Evolutionary conservation across 1,140 invertebrate species (phyloP), one percentile per base, ranked within the genome.

Genomic region (Orchestia grillus): DNA sequence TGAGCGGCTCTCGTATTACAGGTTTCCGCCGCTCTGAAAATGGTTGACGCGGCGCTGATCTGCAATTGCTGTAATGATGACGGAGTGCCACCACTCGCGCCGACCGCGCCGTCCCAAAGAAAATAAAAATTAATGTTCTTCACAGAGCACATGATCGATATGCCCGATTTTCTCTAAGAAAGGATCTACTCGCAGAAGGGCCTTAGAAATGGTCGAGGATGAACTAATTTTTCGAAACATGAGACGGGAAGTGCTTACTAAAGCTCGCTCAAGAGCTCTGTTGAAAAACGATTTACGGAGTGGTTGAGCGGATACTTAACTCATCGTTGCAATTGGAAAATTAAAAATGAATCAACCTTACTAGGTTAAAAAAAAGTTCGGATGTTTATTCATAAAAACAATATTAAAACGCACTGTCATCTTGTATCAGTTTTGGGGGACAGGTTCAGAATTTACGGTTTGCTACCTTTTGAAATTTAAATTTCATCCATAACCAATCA

Each of bases 21-120:
- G 62, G 43, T 90, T 43, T 90, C 43, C 43, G 88, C 88, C 88
- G 4, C 88, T 41, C 43, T 4, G 88, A 90, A 90, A 90, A 90
- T 90, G 88, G 15, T 90, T 41, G 88, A 42, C 88, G 88, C 88
- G 41, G 88, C 41, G 88, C 43, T 94, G 44, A 45, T 94, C 92
- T 94, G 92, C 92, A 45, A 47, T 94, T 47, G 92, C 92, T 94
- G 92, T 94, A 94, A 94, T 94, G 92, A 94, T 94, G 92, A 94
- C 40, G 43, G 92, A 94, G 92, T 94, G 43, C 43, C 44, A 44
- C 23, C 43, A 94, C 11, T 45, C 41, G 43, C 92, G 36, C 6
- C 43, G 23, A 94, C 43, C 3, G 92, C 44, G 0, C 15, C 3
- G 92, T 11, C 92, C 44, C 88, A 42, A 16, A 41, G 88, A 90